phyloP scores from a whole-genome alignment of 1,140 invertebrate genomes.

The Theocolax elegans region DNA sequence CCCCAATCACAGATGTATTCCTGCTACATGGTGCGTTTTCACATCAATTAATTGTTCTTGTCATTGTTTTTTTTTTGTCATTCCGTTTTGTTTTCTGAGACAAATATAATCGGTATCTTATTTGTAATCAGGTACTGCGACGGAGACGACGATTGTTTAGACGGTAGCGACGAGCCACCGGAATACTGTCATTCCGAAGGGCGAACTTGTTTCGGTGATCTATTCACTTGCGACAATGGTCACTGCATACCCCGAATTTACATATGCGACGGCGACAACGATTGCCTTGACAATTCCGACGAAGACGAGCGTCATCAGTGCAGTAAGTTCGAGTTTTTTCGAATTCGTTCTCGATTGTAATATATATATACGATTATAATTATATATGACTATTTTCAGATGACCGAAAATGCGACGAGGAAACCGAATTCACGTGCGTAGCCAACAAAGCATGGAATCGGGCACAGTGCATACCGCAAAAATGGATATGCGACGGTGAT shows the following conservation, averaged over 20 bases:
- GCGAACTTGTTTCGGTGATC: slow-evolving; percentile 93
- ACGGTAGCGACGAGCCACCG: slow-evolving; percentile 89
- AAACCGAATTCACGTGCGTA: slow-evolving; percentile 90
- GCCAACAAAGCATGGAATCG: slow-evolving; percentile 91
- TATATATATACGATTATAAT: too few relatives aligned
- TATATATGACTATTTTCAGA: slow-evolving; percentile 64
- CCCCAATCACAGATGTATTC: slow-evolving; percentile 87
- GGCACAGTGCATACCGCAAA: slow-evolving; percentile 91
- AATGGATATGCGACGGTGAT: slow-evolving; percentile 96
- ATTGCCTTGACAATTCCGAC: slow-evolving; percentile 93
- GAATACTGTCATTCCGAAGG: slow-evolving; percentile 93
- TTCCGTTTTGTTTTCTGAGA: neutral
- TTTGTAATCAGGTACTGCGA: slow-evolving; percentile 71
- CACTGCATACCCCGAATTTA: slow-evolving; percentile 97
- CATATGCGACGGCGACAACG: slow-evolving; percentile 96
- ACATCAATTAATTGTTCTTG: too few relatives aligned
- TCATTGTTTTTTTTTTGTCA: neutral
- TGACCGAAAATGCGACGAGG: slow-evolving; percentile 89
- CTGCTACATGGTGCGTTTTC: slow-evolving; percentile 84
- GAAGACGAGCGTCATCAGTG: slow-evolving; percentile 92
- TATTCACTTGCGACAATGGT: slow-evolving; percentile 96
- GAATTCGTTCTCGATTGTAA: too few relatives aligned
- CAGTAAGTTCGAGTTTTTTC: too few relatives aligned
- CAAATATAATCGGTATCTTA: neutral
- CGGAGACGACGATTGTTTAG: slow-evolving; percentile 90